Evolutionary conservation across 2,113 vertebrate genomes (phyloP).

Genomic region (Sialia sialis): DNA sequence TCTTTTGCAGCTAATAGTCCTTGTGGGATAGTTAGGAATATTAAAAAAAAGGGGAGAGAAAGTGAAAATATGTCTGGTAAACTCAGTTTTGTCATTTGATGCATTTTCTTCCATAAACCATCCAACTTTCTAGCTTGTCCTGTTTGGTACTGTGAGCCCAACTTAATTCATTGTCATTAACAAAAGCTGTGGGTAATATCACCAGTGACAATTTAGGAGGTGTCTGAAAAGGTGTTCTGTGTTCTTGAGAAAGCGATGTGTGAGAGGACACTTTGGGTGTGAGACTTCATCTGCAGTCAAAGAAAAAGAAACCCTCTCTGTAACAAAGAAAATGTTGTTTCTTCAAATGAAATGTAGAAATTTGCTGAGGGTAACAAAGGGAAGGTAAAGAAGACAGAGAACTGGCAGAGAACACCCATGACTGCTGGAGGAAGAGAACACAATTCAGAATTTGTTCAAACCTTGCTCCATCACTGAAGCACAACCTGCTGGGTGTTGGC

Average conservation of each 20-base stretch:
- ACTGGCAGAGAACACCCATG: neutral
- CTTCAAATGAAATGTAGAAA: neutral
- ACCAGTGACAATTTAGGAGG: neutral
- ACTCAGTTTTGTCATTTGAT: neutral
- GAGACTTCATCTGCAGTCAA: neutral
- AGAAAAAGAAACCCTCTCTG: neutral
- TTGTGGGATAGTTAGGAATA: neutral
- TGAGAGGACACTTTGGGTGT: neutral
- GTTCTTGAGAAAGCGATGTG: neutral
- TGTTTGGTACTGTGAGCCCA: neutral
- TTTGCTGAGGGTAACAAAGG: neutral
- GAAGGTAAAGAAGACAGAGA: neutral
- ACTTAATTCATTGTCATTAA: neutral
- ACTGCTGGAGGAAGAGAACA: neutral
- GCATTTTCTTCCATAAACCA: neutral
- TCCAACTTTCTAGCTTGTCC: neutral
- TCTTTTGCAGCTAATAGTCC: constrained; percentile 22
- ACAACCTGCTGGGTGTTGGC: neutral
- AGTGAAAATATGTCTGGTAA: neutral
- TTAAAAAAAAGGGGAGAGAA: neutral
- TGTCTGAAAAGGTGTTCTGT: neutral
- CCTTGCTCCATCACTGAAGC: neutral
- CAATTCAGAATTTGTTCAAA: neutral
- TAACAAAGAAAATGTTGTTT: neutral
- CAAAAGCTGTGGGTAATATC: neutral